A percentile compares a stretch with the other conserved stretches of the same genome.
These are phyloP conservation scores for Bombus terrestris DNA, from an alignment of 1,140 invertebrate genomes.

Conservation along the genomic window DNA sequence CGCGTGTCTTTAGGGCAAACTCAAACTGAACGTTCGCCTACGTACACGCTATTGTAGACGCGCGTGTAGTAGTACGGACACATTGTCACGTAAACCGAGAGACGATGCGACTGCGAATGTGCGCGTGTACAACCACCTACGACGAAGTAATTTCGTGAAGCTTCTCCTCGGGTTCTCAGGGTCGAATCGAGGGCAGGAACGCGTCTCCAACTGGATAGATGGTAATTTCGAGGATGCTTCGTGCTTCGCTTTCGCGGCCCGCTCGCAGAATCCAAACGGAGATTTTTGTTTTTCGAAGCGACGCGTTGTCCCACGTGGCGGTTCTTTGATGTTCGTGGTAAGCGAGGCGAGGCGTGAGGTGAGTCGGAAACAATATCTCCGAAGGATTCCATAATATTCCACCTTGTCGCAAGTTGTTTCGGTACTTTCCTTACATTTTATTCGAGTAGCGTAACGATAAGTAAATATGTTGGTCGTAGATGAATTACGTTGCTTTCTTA, in stretches of 20 bases:
- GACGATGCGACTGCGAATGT: neutral
- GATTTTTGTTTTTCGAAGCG: slow-evolving; percentile 8
- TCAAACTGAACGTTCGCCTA: neutral
- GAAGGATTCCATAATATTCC: no score
- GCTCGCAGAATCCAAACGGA: neutral
- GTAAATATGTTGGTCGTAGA: no score
- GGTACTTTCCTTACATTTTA: no score
- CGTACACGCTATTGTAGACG: neutral
- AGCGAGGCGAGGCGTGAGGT: no score
- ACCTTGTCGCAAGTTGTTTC: neutral
- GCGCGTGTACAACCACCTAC: slow-evolving; percentile 41
- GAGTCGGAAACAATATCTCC: neutral
- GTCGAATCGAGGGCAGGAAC: slow-evolving; percentile 60
- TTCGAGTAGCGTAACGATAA: no score
- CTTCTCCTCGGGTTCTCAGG: slow-evolving; percentile 47
- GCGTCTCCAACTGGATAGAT: slow-evolving; percentile 60
- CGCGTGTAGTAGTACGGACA: neutral
- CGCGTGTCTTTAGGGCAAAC: neutral
- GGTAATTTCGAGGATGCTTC: slow-evolving; percentile 59
- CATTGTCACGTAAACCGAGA: neutral
- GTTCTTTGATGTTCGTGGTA: neutral
- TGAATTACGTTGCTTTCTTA: neutral
- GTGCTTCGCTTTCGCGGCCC: slow-evolving; percentile 32
- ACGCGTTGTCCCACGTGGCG: neutral
- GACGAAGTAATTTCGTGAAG: slow-evolving; percentile 67